Evolutionary conservation across 2,113 vertebrate genomes (phyloP).

Genomic region (Eurystomus gularis): DNA sequence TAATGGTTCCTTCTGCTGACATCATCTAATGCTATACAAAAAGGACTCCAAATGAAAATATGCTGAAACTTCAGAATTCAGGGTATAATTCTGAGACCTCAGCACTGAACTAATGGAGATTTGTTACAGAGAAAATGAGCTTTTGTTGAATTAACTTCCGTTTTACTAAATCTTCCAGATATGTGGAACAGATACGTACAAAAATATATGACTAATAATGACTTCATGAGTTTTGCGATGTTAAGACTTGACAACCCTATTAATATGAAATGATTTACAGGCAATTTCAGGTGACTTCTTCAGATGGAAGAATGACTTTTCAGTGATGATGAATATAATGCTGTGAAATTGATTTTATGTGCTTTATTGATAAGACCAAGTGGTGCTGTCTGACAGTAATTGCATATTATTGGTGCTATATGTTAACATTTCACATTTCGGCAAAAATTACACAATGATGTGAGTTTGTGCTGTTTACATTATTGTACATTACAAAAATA

Average conservation of each 20-base stretch:
- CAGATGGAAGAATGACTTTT: neutral
- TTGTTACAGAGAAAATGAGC: neutral
- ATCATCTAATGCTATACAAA: neutral
- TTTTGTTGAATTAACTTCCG: neutral
- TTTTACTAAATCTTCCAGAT: neutral
- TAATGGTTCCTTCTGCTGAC: neutral
- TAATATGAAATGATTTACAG: neutral
- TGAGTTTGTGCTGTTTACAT: neutral
- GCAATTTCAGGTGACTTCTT: constrained; percentile 6
- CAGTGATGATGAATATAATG: neutral
- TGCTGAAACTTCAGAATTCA: neutral
- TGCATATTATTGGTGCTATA: neutral
- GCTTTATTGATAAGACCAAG: neutral
- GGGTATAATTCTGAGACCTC: neutral
- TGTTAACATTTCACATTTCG: neutral
- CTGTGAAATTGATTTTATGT: neutral
- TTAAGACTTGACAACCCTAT: neutral
- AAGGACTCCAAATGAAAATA: neutral
- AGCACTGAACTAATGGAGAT: neutral
- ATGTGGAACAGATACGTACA: neutral
- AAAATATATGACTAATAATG: neutral
- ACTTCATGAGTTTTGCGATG: neutral
- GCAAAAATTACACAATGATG: neutral
- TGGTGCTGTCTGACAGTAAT: neutral
- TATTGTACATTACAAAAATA: neutral